Evolutionary conservation across 2,113 vertebrate species (phyloP).

Genomic region (Callospermophilus lateralis): DNA sequence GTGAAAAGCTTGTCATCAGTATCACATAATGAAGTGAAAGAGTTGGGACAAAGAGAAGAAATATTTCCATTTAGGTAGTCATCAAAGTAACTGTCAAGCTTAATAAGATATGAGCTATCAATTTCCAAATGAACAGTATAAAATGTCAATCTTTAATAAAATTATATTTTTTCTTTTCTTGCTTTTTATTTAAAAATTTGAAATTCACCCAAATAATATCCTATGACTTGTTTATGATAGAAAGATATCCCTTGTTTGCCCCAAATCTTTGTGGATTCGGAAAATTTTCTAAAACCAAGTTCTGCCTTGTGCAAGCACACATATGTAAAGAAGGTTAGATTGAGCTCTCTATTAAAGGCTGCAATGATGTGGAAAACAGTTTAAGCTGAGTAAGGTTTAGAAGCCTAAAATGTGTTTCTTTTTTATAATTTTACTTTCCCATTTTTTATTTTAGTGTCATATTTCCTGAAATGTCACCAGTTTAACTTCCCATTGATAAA

Average conservation of each 20-base stretch:
- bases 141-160: constrained; percentile 72
- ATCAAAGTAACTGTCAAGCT: constrained; percentile 80
- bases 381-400: not conserved
- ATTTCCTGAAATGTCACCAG: not conserved
- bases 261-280: not conserved
- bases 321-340: not conserved
- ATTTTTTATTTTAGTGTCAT: not conserved
- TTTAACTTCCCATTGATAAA: not conserved
- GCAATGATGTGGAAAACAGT: not conserved
- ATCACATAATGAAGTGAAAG: constrained; percentile 87
- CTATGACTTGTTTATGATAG: not conserved
- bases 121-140: constrained; percentile 71
- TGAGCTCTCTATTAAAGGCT: fast-evolving
- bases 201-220: not conserved
- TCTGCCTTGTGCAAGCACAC: not conserved
- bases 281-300: not conserved
- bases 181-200: constrained; percentile 14
- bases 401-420: not conserved
- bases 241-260: not conserved
- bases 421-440: not conserved
- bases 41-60: constrained; percentile 80
- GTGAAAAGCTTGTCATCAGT: constrained; percentile 87
- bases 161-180: constrained; percentile 42
- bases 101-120: constrained; percentile 63
- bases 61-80: constrained; percentile 76